Base-by-base conservation (phyloP, 1,140 invertebrate species). In the Drosophila lacertosa region DNA sequence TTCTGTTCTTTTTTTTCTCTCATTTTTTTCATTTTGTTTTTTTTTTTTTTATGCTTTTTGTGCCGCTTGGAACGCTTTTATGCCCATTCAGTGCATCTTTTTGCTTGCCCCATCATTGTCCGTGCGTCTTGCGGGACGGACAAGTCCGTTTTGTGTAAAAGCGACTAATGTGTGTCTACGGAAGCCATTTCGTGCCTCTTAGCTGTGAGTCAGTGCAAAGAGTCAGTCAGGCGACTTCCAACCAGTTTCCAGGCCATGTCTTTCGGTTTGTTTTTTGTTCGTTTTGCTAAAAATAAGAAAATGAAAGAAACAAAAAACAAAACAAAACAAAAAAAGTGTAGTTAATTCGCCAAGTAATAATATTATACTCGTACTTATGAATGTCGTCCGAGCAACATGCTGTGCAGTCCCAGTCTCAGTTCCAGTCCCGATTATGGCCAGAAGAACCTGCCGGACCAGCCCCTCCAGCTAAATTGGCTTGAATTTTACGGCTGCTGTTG, bases 301-400 rank as follows among this genome's bases (percentile, higher is more conserved):
- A 63, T 22, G 16, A 53, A 24, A 40, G 4, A 11, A n/a, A 59
- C 24, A 20, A 42, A 20, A 42, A 37, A 18, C 35, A 24, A 37
- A 53, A n/a, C 3, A 47, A 32, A 35, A 48, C n/a, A 53, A 54
- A 63, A 60, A 65, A 42, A 50, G 65, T 71, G 60, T 70, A 82
- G 86, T 89, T 89, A 89, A 89, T 89, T 89, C 81, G 74, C 86
- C 71, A 79, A 89, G 88, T 89, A 89, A 89, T 89, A 78, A 81
- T 84, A 89, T 89, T 84, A 89, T 71, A 83, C 77, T 80, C 80
- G 77, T 80, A 74, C 84, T 77, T 71, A 75, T 84, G 67, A 86
- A 84, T 84, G 81, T 84, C 70, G 72, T 62, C 67, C 51, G 63
- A 71, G 72, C 65, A 77, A 81, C 81, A 88, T 84, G 81, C 81